These are phyloP conservation scores for Raphicerus campestris DNA, from an alignment of 2,113 vertebrate genomes.

Conservation along the genomic window DNA sequence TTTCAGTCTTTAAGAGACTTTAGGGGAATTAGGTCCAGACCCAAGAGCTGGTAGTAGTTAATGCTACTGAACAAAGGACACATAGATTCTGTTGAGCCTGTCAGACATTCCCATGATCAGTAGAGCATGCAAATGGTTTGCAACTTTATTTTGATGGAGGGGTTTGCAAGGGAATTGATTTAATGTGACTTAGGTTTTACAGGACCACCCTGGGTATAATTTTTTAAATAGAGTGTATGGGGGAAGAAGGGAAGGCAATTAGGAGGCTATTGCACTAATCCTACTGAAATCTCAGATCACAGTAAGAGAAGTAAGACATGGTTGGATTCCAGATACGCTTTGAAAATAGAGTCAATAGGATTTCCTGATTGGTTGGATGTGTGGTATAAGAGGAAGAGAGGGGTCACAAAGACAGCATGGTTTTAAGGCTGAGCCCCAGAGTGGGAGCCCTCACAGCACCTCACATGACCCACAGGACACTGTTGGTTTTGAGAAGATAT, in stretches of 20 bases:
- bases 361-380: not conserved
- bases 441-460: not conserved
- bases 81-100: not conserved
- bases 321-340: fast-evolving
- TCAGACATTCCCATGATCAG: not conserved
- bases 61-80: not conserved
- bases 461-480: fast-evolving
- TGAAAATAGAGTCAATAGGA: not conserved
- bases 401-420: not conserved
- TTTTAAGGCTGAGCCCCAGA: not conserved
- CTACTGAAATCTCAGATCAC: not conserved
- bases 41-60: not conserved
- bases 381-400: not conserved
- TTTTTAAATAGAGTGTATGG: not conserved
- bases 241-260: not conserved
- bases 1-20: slow-evolving; percentile 18
- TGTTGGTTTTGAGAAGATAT: too few relatives aligned
- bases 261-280: too few relatives aligned
- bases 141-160: not conserved
- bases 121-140: not conserved
- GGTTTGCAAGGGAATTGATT: not conserved
- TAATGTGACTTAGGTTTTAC: not conserved
- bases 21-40: slow-evolving; percentile 23
- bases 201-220: not conserved
- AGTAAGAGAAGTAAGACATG: not conserved